phyloP scores from a whole-genome alignment of 2,113 vertebrate genomes.

The Loxodonta africana region DNA sequence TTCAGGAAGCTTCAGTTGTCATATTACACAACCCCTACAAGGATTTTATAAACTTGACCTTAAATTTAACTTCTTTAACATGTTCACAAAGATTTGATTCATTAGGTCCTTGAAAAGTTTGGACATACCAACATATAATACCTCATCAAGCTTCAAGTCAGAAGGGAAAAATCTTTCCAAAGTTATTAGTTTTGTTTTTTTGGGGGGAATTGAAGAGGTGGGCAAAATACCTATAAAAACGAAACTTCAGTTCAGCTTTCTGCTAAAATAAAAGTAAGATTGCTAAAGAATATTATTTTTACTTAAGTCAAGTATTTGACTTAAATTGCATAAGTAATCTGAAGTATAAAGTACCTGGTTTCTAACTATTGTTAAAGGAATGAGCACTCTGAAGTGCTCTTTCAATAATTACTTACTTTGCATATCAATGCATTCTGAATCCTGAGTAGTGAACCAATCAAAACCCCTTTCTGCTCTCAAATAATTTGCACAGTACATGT shows the following conservation, averaged over 20 bases:
- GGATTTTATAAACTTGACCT: neutral
- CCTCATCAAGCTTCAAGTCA: neutral
- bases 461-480: neutral
- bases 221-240: neutral
- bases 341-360: neutral
- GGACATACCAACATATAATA: neutral
- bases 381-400: neutral
- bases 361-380: neutral
- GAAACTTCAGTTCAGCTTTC: neutral
- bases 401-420: neutral
- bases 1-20: neutral
- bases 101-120: neutral
- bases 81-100: neutral
- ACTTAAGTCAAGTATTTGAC: neutral
- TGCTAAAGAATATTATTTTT: neutral
- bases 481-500: neutral
- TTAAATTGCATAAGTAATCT: neutral
- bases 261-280: neutral
- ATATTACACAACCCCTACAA: neutral
- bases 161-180: neutral
- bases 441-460: neutral
- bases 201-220: neutral
- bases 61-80: conserved; percentile 18
- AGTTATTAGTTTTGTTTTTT: neutral
- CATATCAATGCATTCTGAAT: neutral